phyloP scores from a whole-genome alignment of 2,113 vertebrate species.

The Catagonus wagneri region DNA sequence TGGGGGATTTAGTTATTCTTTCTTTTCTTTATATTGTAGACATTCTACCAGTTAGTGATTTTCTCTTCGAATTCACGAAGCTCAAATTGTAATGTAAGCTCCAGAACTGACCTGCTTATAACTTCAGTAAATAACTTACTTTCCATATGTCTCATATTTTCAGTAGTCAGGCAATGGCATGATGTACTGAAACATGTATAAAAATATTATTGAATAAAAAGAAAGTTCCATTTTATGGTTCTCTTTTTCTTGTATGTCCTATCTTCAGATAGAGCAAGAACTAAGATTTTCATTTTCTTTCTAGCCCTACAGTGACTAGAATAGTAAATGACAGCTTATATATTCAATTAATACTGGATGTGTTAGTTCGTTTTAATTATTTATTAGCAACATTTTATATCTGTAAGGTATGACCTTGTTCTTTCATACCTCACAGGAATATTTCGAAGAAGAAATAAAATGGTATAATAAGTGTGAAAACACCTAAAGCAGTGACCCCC shows the following conservation, averaged over 20 bases:
- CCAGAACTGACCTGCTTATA: background rate
- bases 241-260: background rate
- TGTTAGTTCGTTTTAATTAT: background rate
- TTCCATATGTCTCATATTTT: background rate
- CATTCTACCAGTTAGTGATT: background rate
- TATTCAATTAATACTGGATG: background rate
- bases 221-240: background rate
- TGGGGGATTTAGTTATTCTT: background rate
- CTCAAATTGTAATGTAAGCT: background rate
- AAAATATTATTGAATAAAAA: background rate
- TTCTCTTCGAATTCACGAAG: conserved; percentile 4
- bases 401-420: background rate
- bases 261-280: background rate
- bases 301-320: background rate
- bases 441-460: conserved; percentile 9
- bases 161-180: background rate
- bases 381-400: background rate
- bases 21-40: background rate
- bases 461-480: background rate
- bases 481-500: background rate
- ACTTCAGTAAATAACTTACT: background rate
- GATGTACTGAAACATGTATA: background rate
- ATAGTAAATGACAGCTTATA: background rate
- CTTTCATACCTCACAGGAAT: background rate
- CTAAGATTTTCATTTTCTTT: conserved; percentile 1